Evolutionary conservation across 2,888 invertebrate species (phyloP).

Genomic region (Eupithecia exiguata): DNA sequence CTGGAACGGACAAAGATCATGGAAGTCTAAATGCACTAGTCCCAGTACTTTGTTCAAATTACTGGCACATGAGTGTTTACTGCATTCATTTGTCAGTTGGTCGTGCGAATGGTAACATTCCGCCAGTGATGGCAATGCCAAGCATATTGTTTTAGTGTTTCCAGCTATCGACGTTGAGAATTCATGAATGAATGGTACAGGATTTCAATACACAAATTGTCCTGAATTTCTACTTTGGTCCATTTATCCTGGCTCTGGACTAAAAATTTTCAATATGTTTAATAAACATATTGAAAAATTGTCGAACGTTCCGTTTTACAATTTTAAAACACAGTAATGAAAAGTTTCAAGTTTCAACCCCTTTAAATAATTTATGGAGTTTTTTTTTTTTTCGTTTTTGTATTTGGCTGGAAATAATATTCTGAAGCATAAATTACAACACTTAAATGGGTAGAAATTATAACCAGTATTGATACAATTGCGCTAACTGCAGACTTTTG

Average conservation of each 20-base stretch:
- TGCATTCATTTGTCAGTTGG: conserved; percentile 29
- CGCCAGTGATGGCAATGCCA: conserved; percentile 27
- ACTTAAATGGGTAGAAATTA: background rate
- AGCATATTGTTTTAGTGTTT: conserved; percentile 12
- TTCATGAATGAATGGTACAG: conserved; percentile 9
- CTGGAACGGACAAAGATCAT: background rate
- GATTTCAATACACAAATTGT: conserved; percentile 20
- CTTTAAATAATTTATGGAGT: background rate
- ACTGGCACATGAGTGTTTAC: conserved; percentile 6
- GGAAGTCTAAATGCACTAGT: background rate
- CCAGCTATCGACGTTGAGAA: conserved; percentile 9
- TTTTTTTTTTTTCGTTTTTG: background rate
- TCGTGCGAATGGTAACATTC: conserved; percentile 34
- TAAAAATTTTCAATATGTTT: background rate
- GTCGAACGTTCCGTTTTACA: background rate
- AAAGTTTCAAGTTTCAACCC: background rate
- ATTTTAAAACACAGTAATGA: background rate
- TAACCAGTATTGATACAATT: background rate
- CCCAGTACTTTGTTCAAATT: conserved; percentile 7
- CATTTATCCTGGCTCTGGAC: background rate
- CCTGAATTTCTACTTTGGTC: background rate
- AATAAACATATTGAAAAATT: background rate
- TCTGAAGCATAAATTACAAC: background rate
- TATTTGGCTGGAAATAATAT: background rate
- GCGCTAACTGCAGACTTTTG: background rate